Base-by-base conservation (phyloP, 2,113 vertebrate species). In the Phyllostomus hastatus region DNA sequence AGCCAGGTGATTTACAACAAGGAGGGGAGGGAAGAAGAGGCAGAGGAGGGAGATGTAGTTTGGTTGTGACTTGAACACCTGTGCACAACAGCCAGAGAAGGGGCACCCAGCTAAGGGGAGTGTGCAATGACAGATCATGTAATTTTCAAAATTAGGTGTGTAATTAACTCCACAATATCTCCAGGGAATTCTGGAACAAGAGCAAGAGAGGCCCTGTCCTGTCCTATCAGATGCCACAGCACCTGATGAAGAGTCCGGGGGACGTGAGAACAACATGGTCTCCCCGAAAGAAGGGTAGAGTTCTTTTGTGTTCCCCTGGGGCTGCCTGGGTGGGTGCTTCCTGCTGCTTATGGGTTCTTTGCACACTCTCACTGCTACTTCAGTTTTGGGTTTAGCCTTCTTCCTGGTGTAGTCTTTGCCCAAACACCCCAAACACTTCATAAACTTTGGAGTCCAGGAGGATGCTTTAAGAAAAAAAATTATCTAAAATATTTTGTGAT, bases 21-120 rank as follows among this genome's bases (percentile, higher is more conserved):
- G 83, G 61, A 67, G 33, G 15, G 14, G 48, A 22, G 64, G 88
- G 59, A 48, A 50, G 73, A 24, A 43, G 73, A 24, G 82, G 70
- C 3, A 20, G 22, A 20, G 26, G 43, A 26, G 69, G 92, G 54
- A 35, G 87, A 8, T 0, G 3, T 10, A 15, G 10, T 54, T 76
- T 9, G 14, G 80, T 64, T 81, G 84, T 41, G 90, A 94, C 96
- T 93, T 87, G 96, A 91, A 92, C 54, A 43, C 72, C 61, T 3
- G 64, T 19, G 61, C 35, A 1, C 17, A 11, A 6, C 28, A 31
- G 97, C 96, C 88, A 33, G 46, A 33, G 76, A 38, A 41, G 31
- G 24, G 2, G 48, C 33, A 10, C 1, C 14, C 3, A 9, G 41
- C 19, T 2, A 6, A 84, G 70, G 79, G 85, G 46, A 10, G 26